Evolutionary conservation across 2,888 invertebrate species (phyloP), one percentile per base, ranked within the genome.

Genomic region (Harmothoe impar): DNA sequence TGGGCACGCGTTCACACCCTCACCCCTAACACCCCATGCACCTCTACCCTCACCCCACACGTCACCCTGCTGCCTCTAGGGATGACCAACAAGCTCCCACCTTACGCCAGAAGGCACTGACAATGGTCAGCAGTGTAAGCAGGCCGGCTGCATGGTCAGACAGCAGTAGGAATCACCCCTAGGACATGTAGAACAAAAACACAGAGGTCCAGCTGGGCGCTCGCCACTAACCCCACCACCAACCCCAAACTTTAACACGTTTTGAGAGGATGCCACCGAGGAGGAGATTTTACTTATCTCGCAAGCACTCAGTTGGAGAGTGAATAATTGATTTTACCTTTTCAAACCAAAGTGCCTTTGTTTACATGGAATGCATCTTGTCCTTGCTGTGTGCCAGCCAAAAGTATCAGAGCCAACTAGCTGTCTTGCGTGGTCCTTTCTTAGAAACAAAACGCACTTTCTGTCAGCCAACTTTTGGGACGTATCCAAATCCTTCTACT

Each of bases 1-100:
- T 25, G 81, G 81, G 15, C 81, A 81, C 81, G 81, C 81, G 33
- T 81, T 81, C 81, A 81, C 81, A 81, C 81, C 81, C 81, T 43
- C 77, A 77, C 77, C 77, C 77, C 31, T 3, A 25, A 77, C 25
- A 31, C 77, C 31, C 77, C 5, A 62, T n/a, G 62, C 62, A 62
- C 77, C 77, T 77, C 77, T 77, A n/a, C n/a, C n/a, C 23, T 25
- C 77, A 77, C 77, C 77, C 77, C 77, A 77, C 77, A 77, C 25
- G 29, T 25, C 20, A 17, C 81, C 81, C 43, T 35, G 25, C 31
- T 35, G 5, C 81, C 81, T 81, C 23, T 43, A n/a, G 31, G 77
- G 77, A n/a, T n/a, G n/a, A 33, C 3, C 31, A 5, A 1, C 31
- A 31, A 29, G 77, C 31, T 33, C 77, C 5, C 31, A 17, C 23